Evolutionary conservation across 2,888 invertebrate genomes (phyloP).

Genomic region (Lepidocyrtoides sp.): DNA sequence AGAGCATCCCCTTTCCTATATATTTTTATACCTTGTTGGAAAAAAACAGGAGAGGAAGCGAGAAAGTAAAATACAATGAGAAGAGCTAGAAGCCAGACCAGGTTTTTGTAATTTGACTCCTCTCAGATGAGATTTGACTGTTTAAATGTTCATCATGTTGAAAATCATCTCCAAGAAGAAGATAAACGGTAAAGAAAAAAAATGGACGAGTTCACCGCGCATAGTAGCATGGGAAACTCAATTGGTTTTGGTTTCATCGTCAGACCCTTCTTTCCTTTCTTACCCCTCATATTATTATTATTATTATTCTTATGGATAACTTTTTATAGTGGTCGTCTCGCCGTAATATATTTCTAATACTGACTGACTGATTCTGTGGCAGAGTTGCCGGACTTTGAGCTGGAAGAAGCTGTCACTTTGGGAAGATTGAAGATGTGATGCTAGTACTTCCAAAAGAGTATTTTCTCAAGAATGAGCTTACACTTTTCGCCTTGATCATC

Average conservation of each 20-base stretch:
- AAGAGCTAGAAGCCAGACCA: neutral
- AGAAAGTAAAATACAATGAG: constrained; percentile 39
- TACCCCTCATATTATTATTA: neutral
- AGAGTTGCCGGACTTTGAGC: constrained; percentile 70
- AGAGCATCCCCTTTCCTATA: neutral
- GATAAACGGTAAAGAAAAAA: constrained; percentile 1
- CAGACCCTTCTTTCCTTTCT: constrained; percentile 41
- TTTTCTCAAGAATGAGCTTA: constrained; percentile 27
- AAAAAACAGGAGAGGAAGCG: neutral
- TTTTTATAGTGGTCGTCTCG: neutral
- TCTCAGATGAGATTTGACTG: constrained; percentile 67
- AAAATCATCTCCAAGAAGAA: constrained; percentile 12
- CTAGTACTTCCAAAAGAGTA: neutral
- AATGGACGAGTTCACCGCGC: too few species aligned
- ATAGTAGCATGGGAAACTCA: constrained; percentile 62
- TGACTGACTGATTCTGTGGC: constrained; percentile 10
- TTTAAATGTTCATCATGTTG: constrained; percentile 22
- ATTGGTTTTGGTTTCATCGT: constrained; percentile 58
- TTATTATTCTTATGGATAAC: neutral
- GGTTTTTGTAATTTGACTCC: constrained; percentile 74
- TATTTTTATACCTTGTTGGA: neutral
- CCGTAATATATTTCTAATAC: constrained; percentile 16
- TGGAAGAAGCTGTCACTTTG: constrained; percentile 80
- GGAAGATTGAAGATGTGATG: constrained; percentile 75
- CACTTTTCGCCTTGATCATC: constrained; percentile 10